Evolutionary conservation across 2,797 vertebrate genomes (phyloP).

Genomic region (Hoplostethus atlanticus): DNA sequence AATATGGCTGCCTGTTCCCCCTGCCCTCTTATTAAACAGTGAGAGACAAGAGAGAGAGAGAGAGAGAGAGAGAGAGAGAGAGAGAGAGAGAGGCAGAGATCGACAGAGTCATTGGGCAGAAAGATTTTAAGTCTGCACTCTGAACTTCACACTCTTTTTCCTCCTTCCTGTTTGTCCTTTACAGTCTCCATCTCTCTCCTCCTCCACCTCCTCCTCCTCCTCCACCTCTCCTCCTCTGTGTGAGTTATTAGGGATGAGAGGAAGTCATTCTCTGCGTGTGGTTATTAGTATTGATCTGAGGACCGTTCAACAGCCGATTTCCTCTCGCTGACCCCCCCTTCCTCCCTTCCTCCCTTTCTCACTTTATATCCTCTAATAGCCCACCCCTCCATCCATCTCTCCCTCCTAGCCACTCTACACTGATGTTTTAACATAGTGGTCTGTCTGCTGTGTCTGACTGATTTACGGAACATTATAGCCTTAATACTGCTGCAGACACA

Average conservation of each 20-base stretch:
- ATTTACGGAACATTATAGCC: constrained; percentile 70
- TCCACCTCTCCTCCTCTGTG: constrained; percentile 41
- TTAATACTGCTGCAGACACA: constrained; percentile 40
- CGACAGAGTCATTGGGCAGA: constrained; percentile 41
- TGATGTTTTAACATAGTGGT: constrained; percentile 68
- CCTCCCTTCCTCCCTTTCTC: constrained; percentile 52
- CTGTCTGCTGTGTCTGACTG: constrained; percentile 66
- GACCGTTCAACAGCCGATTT: constrained; percentile 77
- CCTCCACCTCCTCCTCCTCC: background rate
- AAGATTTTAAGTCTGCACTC: constrained; percentile 21
- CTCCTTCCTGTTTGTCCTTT: constrained; percentile 39
- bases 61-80: no score
- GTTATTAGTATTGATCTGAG: constrained; percentile 85
- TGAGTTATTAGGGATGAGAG: constrained; percentile 78
- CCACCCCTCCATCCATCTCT: constrained; percentile 58
- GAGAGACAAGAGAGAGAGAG: constrained; percentile 2
- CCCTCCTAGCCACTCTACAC: constrained; percentile 40
- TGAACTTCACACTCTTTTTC: constrained; percentile 47
- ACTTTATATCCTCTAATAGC: constrained; percentile 73
- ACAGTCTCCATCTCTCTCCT: constrained; percentile 26
- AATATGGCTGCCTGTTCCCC: constrained; percentile 65
- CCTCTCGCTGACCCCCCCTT: constrained; percentile 54
- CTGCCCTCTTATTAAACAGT: constrained; percentile 68
- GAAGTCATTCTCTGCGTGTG: constrained; percentile 77
- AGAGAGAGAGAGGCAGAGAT: no score